Evolutionary conservation across 2,797 vertebrate genomes (phyloP).

Genomic region (Muscicapa striata): DNA sequence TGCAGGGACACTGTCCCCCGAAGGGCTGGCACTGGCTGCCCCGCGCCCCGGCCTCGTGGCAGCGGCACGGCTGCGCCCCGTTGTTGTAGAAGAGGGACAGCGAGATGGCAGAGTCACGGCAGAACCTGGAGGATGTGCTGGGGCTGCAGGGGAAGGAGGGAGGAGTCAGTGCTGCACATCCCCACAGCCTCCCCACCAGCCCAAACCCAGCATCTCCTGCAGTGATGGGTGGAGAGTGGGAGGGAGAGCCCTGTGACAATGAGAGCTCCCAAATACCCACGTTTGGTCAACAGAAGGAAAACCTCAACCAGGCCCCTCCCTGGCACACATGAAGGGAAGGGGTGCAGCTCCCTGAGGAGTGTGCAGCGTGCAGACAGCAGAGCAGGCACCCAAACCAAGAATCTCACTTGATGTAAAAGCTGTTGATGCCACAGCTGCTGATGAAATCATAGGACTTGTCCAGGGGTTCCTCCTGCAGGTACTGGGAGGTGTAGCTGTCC

Average conservation of each 20-base stretch:
- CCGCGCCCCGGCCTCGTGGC: constrained; percentile 87
- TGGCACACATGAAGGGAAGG: not conserved
- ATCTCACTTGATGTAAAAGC: constrained; percentile 89
- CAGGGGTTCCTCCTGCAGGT: constrained; percentile 88
- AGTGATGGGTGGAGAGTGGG: accelerated
- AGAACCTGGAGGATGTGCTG: constrained; percentile 82
- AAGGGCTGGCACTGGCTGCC: constrained; percentile 85
- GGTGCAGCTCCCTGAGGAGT: not conserved
- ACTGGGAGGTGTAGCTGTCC: constrained; percentile 84
- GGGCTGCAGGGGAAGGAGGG: constrained; percentile 72
- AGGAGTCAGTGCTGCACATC: accelerated
- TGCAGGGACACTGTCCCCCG: constrained; percentile 90
- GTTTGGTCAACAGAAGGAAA: not conserved
- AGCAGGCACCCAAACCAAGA: not conserved
- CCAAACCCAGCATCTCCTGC: not conserved
- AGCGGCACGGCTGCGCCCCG: constrained; percentile 87
- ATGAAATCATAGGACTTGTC: constrained; percentile 98
- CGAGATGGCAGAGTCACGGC: constrained; percentile 83
- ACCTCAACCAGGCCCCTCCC: not conserved
- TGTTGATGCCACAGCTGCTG: constrained; percentile 89
- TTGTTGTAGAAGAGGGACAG: constrained; percentile 95
- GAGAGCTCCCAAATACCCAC: accelerated
- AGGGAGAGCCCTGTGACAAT: not conserved
- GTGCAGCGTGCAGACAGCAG: accelerated
- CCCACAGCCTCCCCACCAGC: not conserved